Evolutionary conservation across 2,888 invertebrate genomes (phyloP).

Genomic region (Troilus luridus): DNA sequence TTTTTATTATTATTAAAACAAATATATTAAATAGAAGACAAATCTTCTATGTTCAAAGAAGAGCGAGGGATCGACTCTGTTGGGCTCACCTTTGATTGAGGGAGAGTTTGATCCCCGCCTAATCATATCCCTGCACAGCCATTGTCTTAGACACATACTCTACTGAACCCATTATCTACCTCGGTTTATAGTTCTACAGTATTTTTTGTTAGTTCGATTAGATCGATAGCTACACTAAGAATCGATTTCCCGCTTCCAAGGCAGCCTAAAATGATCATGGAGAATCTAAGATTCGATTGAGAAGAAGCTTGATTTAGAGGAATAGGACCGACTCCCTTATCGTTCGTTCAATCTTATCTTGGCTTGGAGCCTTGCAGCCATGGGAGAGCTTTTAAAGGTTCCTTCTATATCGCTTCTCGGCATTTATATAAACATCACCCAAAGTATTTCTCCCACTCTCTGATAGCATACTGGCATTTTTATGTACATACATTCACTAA

Average conservation of each 20-base stretch:
- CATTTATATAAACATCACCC: conserved; percentile 14
- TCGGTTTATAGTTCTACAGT: too few species aligned
- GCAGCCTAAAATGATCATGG: background rate
- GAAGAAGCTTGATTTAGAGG: conserved; percentile 18
- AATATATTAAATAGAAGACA: too few species aligned
- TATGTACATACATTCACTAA: background rate
- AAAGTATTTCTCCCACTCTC: background rate
- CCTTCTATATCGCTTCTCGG: conserved; percentile 31
- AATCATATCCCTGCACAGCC: too few species aligned
- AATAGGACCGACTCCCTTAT: conserved; percentile 19
- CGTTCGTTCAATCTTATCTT: conserved; percentile 33
- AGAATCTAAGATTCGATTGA: conserved; percentile 3
- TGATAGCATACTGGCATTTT: background rate
- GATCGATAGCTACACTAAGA: background rate
- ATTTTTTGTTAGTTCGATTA: background rate
- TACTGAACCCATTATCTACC: too few species aligned
- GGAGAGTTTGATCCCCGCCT: too few species aligned
- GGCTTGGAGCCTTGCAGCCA: conserved; percentile 27
- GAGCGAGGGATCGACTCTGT: too few species aligned
- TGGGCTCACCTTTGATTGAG: too few species aligned
- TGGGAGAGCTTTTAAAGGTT: conserved; percentile 4
- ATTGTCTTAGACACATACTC: too few species aligned
- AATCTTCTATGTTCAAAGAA: too few species aligned
- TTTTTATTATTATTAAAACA: too few species aligned
- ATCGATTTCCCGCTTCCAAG: background rate